A percentile compares a stretch with the other conserved stretches of the same genome.
Evolutionary conservation across 2,113 vertebrate species (phyloP).

Genomic region (Parus major): DNA sequence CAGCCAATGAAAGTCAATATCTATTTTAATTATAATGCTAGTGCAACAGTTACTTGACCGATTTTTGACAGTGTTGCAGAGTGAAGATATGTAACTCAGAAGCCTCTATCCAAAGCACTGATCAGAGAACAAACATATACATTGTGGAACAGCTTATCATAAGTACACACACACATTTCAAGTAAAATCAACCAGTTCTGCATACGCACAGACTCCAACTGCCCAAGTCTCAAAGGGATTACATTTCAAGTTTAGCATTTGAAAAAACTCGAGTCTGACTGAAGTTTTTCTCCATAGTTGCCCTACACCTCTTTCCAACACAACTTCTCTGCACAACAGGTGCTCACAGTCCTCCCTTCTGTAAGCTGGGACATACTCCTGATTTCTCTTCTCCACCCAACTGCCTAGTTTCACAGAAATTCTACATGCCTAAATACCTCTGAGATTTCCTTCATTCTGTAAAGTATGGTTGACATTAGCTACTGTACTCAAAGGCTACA

Average conservation of each 20-base stretch:
- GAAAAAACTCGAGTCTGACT: not conserved
- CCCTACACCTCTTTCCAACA: not conserved
- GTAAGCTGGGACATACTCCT: not conserved
- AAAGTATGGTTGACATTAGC: not conserved
- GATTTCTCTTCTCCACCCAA: not conserved
- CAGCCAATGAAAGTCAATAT: not conserved
- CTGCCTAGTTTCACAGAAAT: not conserved
- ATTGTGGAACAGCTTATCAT: not conserved
- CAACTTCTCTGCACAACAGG: not conserved
- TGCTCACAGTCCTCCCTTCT: not conserved
- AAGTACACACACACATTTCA: not conserved
- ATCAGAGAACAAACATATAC: not conserved
- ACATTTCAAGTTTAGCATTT: not conserved
- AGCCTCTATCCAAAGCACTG: not conserved
- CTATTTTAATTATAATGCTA: not conserved
- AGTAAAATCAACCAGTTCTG: not conserved
- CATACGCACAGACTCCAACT: not conserved
- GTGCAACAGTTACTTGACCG: not conserved
- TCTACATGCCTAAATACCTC: not conserved
- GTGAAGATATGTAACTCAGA: not conserved
- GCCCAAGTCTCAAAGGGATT: not conserved
- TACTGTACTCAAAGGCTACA: not conserved
- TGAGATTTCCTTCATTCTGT: not conserved
- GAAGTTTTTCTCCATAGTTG: not conserved
- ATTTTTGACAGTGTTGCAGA: not conserved